These are phyloP conservation scores for Amphiprion clarkii DNA, from an alignment of 2,797 vertebrate genomes.

Conservation along the genomic window DNA sequence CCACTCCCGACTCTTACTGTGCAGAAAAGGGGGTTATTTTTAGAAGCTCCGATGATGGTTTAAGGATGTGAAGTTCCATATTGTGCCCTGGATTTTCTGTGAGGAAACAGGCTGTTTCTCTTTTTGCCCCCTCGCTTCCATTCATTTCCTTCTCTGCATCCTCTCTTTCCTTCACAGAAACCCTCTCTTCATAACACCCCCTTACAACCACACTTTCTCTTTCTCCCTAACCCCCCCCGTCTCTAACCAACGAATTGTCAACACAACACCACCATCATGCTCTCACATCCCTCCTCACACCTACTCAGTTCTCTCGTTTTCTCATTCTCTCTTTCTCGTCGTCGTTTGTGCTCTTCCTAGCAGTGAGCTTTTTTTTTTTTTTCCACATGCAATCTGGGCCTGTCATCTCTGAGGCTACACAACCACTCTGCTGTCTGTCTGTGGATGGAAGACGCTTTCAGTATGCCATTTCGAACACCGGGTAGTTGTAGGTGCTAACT, in stretches of 20 bases:
- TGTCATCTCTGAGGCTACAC: constrained; percentile 53
- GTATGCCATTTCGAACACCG: not conserved
- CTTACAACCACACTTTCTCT: constrained; percentile 56
- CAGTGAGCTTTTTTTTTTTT: constrained; percentile 49
- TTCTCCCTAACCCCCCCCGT: constrained; percentile 31
- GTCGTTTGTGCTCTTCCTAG: constrained; percentile 48
- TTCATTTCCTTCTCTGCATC: constrained; percentile 75
- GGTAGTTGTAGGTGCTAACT: not conserved
- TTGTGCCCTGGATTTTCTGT: constrained; percentile 76
- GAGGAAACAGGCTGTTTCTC: constrained; percentile 82
- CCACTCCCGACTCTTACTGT: constrained; percentile 63
- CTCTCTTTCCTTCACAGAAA: constrained; percentile 60
- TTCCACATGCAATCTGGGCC: constrained; percentile 58
- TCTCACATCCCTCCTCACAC: constrained; percentile 58
- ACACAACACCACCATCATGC: constrained; percentile 29
- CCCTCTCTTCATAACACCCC: constrained; percentile 38
- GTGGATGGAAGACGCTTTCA: constrained; percentile 18
- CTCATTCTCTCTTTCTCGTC: constrained; percentile 45
- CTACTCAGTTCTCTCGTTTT: constrained; percentile 56
- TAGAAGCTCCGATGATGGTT: constrained; percentile 79
- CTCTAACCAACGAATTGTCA: constrained; percentile 47
- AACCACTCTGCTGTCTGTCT: constrained; percentile 38
- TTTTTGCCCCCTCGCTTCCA: constrained; percentile 61
- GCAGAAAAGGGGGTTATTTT: constrained; percentile 83
- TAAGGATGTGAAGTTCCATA: constrained; percentile 82